A percentile compares a stretch with the other conserved stretches of the same genome.
Evolutionary conservation across 2,113 vertebrate genomes (phyloP).

Genomic region (Spea multiplicata): DNA sequence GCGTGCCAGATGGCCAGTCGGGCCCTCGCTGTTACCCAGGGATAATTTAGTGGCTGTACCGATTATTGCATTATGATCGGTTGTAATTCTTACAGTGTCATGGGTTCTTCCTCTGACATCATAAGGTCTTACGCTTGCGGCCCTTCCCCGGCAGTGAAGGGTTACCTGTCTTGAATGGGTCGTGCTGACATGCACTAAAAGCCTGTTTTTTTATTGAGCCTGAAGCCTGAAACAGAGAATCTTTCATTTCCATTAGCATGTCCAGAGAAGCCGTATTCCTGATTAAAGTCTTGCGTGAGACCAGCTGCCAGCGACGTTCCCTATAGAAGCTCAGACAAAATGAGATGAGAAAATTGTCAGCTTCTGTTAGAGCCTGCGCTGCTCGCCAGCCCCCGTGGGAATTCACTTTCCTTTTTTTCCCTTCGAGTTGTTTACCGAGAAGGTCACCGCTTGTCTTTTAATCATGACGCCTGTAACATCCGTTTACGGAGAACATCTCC

Average conservation of each 20-base stretch:
- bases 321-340: conserved; percentile 55
- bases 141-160: background rate
- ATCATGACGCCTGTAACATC: conserved; percentile 61
- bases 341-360: conserved; percentile 64
- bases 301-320: conserved; percentile 58
- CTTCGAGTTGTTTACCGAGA: conserved; percentile 55
- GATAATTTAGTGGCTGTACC: no score
- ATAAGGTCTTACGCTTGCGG: background rate
- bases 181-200: conserved; percentile 6
- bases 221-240: conserved; percentile 44
- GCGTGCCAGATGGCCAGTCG: no score
- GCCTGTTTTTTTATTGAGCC: conserved; percentile 29
- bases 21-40: no score
- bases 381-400: conserved; percentile 57
- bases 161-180: background rate
- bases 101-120: no score
- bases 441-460: conserved; percentile 64
- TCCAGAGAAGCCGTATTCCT: conserved; percentile 52
- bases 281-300: conserved; percentile 61
- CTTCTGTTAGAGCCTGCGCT: conserved; percentile 59
- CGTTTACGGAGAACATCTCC: conserved; percentile 38
- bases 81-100: no score
- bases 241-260: conserved; percentile 55
- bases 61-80: no score
- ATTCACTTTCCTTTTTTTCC: conserved; percentile 52